phyloP scores from a whole-genome alignment of 2,113 vertebrate species.

The Campylomormyrus numenius region DNA sequence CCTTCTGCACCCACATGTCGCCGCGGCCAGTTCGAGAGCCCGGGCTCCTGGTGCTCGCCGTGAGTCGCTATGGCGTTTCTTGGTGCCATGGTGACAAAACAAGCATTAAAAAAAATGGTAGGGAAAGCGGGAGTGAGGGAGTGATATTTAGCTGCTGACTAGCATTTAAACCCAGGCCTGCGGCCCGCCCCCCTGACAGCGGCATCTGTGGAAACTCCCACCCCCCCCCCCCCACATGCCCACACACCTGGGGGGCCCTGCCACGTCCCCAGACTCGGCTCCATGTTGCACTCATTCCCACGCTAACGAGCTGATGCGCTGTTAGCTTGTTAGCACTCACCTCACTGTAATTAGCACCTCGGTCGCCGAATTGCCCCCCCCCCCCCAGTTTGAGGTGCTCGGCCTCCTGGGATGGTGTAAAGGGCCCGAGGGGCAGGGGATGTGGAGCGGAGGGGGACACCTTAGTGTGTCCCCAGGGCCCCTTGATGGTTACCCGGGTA shows the following conservation, averaged over 20 bases:
- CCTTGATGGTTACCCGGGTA: neutral
- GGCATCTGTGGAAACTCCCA: neutral
- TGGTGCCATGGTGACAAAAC: slow-evolving; percentile 57
- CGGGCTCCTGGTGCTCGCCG: neutral
- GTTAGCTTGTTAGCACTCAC: neutral
- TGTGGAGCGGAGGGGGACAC: neutral
- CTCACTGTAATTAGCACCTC: neutral
- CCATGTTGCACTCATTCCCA: neutral
- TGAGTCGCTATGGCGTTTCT: slow-evolving; percentile 39
- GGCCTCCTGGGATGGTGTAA: neutral
- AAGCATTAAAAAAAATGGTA: neutral
- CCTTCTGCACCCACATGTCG: neutral
- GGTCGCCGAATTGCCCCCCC: neutral
- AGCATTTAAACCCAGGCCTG: slow-evolving; percentile 22
- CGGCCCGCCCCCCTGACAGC: neutral
- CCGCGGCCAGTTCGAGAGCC: neutral
- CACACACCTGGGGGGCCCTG: neutral
- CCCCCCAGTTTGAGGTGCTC: neutral
- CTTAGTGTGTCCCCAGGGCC: neutral
- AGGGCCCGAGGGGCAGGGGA: neutral
- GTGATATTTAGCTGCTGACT: slow-evolving; percentile 51
- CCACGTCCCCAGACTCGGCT: neutral
- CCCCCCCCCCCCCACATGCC: neutral
- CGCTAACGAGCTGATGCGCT: neutral
- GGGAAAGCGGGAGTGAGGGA: slow-evolving; percentile 19